phyloP scores from a whole-genome alignment of 2,888 invertebrate genomes.

The Brachyopa scutellaris region DNA sequence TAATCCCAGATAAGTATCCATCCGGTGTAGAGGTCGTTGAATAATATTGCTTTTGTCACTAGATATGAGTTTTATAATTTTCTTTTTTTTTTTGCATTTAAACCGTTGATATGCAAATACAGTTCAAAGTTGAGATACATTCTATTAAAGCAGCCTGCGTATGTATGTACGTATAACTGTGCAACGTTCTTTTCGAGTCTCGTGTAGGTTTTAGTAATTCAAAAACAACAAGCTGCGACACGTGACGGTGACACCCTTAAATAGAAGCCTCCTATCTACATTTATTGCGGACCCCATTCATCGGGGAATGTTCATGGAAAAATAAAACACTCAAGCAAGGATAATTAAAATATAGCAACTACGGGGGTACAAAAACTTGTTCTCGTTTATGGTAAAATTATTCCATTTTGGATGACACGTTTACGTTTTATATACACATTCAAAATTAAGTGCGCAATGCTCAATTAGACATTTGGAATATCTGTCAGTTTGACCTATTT shows the following conservation, averaged over 20 bases:
- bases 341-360: no score
- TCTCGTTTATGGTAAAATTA: no score
- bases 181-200: background rate
- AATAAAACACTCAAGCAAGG: no score
- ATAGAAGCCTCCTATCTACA: background rate
- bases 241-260: background rate
- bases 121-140: background rate
- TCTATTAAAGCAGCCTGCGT: background rate
- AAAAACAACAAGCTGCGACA: background rate
- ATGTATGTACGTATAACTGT: background rate
- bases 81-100: background rate
- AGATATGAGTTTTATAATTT: no score
- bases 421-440: no score
- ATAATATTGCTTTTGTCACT: no score
- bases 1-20: background rate
- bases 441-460: no score
- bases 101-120: no score
- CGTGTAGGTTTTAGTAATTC: background rate
- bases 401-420: no score
- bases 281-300: background rate
- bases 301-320: background rate
- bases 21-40: background rate
- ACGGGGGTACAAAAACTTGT: no score
- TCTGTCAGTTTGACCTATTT: no score
- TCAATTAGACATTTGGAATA: no score